phyloP scores from a whole-genome alignment of 2,113 vertebrate genomes.

The Lampris incognitus region DNA sequence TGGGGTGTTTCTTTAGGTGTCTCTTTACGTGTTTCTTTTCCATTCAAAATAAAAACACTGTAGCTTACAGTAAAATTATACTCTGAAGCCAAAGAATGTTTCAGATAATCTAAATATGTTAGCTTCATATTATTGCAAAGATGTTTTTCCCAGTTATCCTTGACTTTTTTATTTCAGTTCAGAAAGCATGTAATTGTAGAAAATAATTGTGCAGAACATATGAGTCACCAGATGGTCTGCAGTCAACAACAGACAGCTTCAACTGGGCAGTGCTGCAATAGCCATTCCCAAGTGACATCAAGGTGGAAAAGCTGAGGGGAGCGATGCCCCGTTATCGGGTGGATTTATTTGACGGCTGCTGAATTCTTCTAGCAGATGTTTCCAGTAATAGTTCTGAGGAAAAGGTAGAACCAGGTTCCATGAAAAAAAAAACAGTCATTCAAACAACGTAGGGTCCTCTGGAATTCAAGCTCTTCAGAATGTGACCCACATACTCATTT shows the following conservation, averaged over 20 bases:
- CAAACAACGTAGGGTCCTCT: constrained; percentile 54
- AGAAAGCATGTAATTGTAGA: not conserved
- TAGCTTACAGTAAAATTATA: constrained; percentile 27
- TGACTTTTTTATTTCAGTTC: not conserved
- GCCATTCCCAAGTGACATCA: constrained; percentile 32
- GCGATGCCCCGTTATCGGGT: constrained; percentile 47
- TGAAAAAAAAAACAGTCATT: constrained; percentile 48
- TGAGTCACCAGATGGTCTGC: constrained; percentile 27
- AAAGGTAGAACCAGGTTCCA: constrained; percentile 46
- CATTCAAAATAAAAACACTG: constrained; percentile 47
- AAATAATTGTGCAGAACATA: constrained; percentile 13
- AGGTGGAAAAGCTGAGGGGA: constrained; percentile 31
- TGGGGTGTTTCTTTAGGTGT: constrained; percentile 21
- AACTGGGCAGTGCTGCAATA: constrained; percentile 39
- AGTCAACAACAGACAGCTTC: constrained; percentile 13
- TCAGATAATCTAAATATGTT: not conserved
- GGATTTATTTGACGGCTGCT: constrained; percentile 52
- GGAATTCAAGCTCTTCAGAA: constrained; percentile 63
- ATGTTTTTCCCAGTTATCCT: not conserved
- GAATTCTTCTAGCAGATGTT: constrained; percentile 67
- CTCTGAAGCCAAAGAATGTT: constrained; percentile 30
- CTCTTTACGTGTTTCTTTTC: constrained; percentile 33
- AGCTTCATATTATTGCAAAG: not conserved
- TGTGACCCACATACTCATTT: constrained; percentile 57
- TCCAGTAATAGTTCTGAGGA: constrained; percentile 51